These are phyloP conservation scores for Nothura maculosa DNA, from an alignment of 2,797 vertebrate species.

Conservation along the genomic window DNA sequence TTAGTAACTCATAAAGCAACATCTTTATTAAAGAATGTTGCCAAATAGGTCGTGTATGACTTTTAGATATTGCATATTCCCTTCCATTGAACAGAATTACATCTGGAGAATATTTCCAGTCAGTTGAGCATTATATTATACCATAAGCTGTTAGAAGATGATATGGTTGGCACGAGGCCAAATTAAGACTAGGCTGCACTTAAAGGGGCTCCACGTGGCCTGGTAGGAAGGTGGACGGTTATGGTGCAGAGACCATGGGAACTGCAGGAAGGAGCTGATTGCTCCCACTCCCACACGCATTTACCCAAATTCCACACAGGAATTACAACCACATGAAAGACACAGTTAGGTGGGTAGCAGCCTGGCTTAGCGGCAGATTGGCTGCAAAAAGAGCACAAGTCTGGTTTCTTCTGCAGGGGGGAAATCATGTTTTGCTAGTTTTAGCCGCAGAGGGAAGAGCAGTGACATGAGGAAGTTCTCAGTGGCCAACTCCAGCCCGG, in stretches of 20 bases:
- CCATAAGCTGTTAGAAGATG: not conserved
- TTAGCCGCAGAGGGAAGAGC: not conserved
- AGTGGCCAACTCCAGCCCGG: not conserved
- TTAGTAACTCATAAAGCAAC: not conserved
- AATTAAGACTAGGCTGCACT: not conserved
- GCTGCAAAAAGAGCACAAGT: not conserved
- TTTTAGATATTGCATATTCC: not conserved
- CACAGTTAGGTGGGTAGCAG: not conserved
- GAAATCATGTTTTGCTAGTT: not conserved
- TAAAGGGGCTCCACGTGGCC: not conserved
- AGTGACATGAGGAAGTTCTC: fast-evolving
- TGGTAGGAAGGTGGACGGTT: not conserved
- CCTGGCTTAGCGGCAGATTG: not conserved
- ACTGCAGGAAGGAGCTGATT: not conserved
- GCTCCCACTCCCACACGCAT: not conserved
- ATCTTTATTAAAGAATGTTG: not conserved
- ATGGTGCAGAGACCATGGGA: not conserved
- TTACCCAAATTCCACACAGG: not conserved
- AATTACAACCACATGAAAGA: not conserved
- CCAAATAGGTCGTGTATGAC: not conserved
- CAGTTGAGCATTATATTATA: not conserved
- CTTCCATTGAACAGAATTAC: not conserved
- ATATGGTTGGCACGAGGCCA: not conserved
- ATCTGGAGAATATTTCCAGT: not conserved
- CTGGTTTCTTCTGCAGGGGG: not conserved